Conservation (phyloP, 1,140 invertebrate genomes). For the Dreissena rostriformis region DNA sequence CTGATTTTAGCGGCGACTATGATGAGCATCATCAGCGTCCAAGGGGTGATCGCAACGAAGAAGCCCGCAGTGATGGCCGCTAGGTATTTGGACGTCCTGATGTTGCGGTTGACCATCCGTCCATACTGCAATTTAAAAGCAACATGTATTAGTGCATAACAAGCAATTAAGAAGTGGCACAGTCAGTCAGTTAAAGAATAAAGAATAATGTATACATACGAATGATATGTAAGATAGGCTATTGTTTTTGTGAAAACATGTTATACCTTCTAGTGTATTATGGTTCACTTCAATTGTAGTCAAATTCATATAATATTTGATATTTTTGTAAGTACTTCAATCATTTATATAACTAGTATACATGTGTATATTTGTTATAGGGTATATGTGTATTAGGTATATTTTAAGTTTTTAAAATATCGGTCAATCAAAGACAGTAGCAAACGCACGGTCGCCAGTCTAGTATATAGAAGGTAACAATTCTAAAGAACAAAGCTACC, state of each 20-base stretch:
- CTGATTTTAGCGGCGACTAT: constrained; percentile 33
- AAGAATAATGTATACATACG: neutral
- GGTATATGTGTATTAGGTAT: neutral
- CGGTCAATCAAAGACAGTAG: neutral
- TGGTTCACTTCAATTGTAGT: too few relatives aligned
- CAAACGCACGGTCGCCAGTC: neutral
- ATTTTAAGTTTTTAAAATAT: neutral
- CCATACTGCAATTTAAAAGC: constrained; percentile 32
- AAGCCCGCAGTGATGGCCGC: constrained; percentile 58
- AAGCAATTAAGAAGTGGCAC: neutral
- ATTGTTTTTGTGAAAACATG: neutral
- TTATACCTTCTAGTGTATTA: too few relatives aligned
- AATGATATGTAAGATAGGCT: neutral
- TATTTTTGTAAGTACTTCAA: too few relatives aligned
- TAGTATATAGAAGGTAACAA: neutral
- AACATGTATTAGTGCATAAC: neutral
- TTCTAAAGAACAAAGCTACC: neutral
- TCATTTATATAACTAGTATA: neutral
- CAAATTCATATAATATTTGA: too few relatives aligned
- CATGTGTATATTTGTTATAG: neutral
- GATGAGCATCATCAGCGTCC: constrained; percentile 52
- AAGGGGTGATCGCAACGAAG: constrained; percentile 59
- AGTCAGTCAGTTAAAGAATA: neutral
- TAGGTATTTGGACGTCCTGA: constrained; percentile 56
- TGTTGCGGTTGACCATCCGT: constrained; percentile 33